phyloP scores from a whole-genome alignment of 2,888 invertebrate genomes.

The Platerodrilus igneus region DNA sequence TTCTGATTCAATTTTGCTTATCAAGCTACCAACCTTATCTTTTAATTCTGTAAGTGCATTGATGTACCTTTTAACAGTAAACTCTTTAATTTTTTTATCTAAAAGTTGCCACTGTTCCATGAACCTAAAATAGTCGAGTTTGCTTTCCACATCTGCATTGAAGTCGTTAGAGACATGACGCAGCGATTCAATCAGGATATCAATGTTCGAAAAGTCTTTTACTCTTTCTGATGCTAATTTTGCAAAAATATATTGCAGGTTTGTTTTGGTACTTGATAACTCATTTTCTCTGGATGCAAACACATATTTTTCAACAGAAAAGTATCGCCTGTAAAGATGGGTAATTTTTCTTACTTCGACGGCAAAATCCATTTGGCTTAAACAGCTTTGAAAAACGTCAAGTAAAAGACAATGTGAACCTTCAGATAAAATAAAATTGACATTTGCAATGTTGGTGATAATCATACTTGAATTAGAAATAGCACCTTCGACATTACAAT shows the following conservation, averaged over 20 bases:
- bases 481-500: slow-evolving; percentile 9
- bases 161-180: neutral
- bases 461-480: slow-evolving; percentile 1
- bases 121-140: neutral
- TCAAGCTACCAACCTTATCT: neutral
- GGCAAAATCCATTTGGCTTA: slow-evolving; percentile 3
- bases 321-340: neutral
- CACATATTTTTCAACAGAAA: slow-evolving; percentile 12
- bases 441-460: neutral
- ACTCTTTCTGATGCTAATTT: slow-evolving; percentile 3
- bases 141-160: slow-evolving; percentile 2
- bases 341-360: neutral
- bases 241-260: neutral
- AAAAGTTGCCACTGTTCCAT: slow-evolving; percentile 3
- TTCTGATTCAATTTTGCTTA: slow-evolving; percentile 6
- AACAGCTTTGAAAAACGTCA: slow-evolving; percentile 2
- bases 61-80: neutral
- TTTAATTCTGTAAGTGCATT: neutral
- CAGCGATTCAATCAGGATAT: slow-evolving; percentile 1
- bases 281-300: slow-evolving; percentile 16
- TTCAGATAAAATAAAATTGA: slow-evolving; percentile 8
- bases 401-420: slow-evolving; percentile 1
- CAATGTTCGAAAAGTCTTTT: neutral
- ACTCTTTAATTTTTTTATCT: slow-evolving; percentile 4
- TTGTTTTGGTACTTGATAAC: slow-evolving; percentile 4